phyloP scores from a whole-genome alignment of 2,888 invertebrate genomes.

The Mimachlamys varia region DNA sequence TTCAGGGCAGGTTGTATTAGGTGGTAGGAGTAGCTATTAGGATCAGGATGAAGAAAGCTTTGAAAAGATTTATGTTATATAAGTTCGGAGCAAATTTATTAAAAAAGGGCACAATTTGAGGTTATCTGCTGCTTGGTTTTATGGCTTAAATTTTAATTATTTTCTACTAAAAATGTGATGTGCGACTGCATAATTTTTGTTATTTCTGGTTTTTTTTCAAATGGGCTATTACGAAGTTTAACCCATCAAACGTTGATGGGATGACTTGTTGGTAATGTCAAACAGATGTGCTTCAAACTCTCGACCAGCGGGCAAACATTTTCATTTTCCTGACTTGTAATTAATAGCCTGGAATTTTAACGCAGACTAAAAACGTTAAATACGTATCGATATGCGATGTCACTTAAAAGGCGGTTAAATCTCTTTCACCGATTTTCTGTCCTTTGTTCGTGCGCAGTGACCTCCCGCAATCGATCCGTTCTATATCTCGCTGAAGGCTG shows the following conservation, averaged over 20 bases:
- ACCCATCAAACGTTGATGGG: not conserved
- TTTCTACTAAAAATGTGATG: not conserved
- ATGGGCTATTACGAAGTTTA: not conserved
- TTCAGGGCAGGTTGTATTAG: not conserved
- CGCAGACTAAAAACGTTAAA: not conserved
- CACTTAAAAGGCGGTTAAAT: constrained; percentile 6
- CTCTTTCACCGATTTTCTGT: constrained; percentile 34
- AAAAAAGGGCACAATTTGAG: constrained; percentile 25
- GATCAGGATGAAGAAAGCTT: not conserved
- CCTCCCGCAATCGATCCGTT: constrained; percentile 29
- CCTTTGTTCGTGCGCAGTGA: constrained; percentile 27
- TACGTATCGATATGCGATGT: constrained; percentile 34
- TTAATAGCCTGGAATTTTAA: constrained; percentile 7
- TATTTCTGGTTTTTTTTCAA: too few relatives aligned
- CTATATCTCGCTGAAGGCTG: constrained; percentile 34
- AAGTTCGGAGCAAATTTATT: not conserved
- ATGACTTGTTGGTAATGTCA: not conserved
- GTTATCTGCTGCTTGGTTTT: not conserved
- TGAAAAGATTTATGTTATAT: constrained; percentile 8
- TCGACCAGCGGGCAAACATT: not conserved
- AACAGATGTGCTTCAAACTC: not conserved
- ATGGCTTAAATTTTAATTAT: not conserved
- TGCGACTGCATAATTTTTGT: not conserved
- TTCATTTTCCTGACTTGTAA: constrained; percentile 2
- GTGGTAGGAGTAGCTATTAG: not conserved